A percentile compares a stretch with the other conserved stretches of the same genome.
phyloP scores from a whole-genome alignment of 2,888 invertebrate genomes.

The Cenopis cana region DNA sequence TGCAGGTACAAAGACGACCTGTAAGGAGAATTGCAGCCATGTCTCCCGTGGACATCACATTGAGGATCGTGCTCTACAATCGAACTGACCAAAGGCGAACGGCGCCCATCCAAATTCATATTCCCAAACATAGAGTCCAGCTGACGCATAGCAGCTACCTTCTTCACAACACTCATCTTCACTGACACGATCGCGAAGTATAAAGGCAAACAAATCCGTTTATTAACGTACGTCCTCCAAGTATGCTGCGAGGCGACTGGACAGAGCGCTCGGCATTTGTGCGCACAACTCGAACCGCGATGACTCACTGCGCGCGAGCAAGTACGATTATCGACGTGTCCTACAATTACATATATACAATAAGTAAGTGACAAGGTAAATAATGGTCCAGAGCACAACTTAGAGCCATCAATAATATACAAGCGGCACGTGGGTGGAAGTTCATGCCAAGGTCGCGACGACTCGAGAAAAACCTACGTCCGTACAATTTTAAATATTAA shows the following conservation, averaged over 20 bases:
- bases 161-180: conserved; percentile 84
- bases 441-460: conserved; percentile 65
- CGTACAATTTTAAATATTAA: conserved; percentile 20
- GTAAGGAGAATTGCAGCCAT: conserved; percentile 70
- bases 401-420: conserved; percentile 71
- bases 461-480: conserved; percentile 27
- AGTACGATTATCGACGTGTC: conserved; percentile 73
- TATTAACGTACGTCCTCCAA: conserved; percentile 79
- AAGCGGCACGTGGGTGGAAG: conserved; percentile 76
- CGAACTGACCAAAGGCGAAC: conserved; percentile 77
- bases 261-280: conserved; percentile 76
- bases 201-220: conserved; percentile 52
- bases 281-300: conserved; percentile 75
- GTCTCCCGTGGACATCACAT: conserved; percentile 89
- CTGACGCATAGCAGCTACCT: conserved; percentile 88
- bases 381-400: conserved; percentile 66
- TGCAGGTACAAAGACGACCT: conserved; percentile 78
- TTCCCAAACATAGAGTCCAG: conserved; percentile 90
- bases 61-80: conserved; percentile 85
- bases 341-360: conserved; percentile 71
- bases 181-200: conserved; percentile 56
- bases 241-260: conserved; percentile 82
- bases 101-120: conserved; percentile 84
- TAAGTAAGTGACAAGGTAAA: conserved; percentile 79
- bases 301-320: conserved; percentile 82